phyloP scores from a whole-genome alignment of 2,888 invertebrate genomes.

The Lamellibrachia columna region DNA sequence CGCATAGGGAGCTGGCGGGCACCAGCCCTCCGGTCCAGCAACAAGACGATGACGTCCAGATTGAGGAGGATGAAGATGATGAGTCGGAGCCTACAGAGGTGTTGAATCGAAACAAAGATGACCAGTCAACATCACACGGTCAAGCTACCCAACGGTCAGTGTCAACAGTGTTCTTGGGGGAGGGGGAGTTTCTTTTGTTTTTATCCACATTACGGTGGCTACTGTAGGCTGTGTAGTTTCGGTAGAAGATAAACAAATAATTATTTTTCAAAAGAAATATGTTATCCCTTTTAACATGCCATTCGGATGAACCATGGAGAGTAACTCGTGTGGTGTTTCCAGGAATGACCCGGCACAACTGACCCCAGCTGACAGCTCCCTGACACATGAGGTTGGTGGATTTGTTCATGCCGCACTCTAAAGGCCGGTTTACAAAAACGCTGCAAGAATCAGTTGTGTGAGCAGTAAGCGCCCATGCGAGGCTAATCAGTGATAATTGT shows the following conservation, averaged over 20 bases:
- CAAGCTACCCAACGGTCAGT: background rate
- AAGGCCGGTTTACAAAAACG: too few relatives aligned
- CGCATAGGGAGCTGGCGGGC: background rate
- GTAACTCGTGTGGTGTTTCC: background rate
- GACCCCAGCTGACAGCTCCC: background rate
- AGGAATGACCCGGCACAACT: background rate
- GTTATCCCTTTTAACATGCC: background rate
- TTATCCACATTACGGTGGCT: too few relatives aligned
- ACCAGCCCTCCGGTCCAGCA: slow-evolving; percentile 1
- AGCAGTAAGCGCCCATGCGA: too few relatives aligned
- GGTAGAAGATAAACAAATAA: too few relatives aligned
- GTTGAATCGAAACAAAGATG: background rate
- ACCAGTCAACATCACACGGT: background rate
- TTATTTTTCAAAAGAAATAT: background rate
- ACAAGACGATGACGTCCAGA: slow-evolving; percentile 34
- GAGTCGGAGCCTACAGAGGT: background rate
- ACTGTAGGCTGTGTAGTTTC: too few relatives aligned
- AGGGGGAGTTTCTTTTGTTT: background rate
- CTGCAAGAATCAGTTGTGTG: too few relatives aligned
- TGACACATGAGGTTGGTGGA: background rate
- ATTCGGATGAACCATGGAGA: background rate
- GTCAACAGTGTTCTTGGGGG: background rate
- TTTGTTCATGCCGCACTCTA: too few relatives aligned
- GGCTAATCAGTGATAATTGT: too few relatives aligned
- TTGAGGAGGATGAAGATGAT: slow-evolving; percentile 37